These are phyloP conservation scores for Peromyscus californicus DNA, from an alignment of 2,113 vertebrate genomes.

Conservation along the genomic window DNA sequence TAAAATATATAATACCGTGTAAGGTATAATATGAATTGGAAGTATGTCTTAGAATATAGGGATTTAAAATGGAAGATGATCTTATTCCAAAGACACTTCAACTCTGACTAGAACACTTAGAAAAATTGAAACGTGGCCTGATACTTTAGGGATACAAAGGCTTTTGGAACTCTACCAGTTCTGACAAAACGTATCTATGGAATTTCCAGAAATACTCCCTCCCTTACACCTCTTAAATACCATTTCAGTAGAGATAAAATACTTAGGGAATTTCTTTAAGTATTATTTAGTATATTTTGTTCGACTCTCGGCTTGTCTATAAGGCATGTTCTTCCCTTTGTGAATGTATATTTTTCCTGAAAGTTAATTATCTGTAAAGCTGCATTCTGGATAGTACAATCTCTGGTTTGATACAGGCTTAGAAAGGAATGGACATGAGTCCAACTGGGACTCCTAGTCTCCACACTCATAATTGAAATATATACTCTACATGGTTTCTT, in stretches of 20 bases:
- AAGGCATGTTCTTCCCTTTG: conserved; percentile 44
- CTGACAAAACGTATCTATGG: conserved; percentile 1
- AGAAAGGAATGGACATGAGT: conserved; percentile 56
- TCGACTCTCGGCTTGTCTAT: conserved; percentile 64
- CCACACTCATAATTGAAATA: conserved; percentile 58
- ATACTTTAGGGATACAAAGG: conserved; percentile 33
- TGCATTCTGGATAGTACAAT: neutral
- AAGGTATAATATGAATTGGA: neutral
- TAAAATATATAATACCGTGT: too few relatives aligned
- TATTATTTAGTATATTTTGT: conserved; percentile 14
- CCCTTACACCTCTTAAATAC: conserved; percentile 19
- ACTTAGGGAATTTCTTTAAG: conserved; percentile 48
- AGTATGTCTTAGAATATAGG: conserved; percentile 45
- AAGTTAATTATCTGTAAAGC: conserved; percentile 44
- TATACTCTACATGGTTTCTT: conserved; percentile 33
- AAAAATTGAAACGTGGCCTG: conserved; percentile 41
- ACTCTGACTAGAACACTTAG: conserved; percentile 55
- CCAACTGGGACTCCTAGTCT: conserved; percentile 52
- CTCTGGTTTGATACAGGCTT: conserved; percentile 52
- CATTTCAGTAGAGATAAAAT: conserved; percentile 55
- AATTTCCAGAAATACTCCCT: neutral
- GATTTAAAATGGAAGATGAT: neutral
- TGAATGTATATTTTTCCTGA: conserved; percentile 30
- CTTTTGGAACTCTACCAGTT: conserved; percentile 59
- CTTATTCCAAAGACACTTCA: conserved; percentile 33